These are phyloP conservation scores for Ecliptopera silaceata DNA, from an alignment of 2,888 invertebrate species.

Conservation along the genomic window DNA sequence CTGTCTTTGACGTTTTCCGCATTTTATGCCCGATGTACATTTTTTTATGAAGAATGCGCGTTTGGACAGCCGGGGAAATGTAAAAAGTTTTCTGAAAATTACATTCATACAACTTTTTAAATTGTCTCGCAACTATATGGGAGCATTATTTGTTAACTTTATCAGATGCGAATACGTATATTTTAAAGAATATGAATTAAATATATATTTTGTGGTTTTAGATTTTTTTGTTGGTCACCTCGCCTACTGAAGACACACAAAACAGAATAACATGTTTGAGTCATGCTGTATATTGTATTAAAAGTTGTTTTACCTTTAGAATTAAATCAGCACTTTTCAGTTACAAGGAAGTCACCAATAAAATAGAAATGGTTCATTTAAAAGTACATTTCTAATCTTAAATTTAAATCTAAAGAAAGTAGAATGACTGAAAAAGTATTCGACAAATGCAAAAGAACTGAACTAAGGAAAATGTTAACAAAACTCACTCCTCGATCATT, in stretches of 20 bases:
- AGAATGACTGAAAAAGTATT: not conserved
- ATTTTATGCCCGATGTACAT: conserved; percentile 34
- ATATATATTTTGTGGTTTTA: no score
- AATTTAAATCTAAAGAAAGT: not conserved
- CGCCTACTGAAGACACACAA: no score
- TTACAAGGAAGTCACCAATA: no score
- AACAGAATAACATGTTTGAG: no score
- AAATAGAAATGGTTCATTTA: no score
- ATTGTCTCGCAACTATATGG: not conserved
- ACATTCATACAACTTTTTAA: not conserved
- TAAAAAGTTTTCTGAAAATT: not conserved
- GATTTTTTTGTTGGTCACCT: no score
- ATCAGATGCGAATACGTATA: no score
- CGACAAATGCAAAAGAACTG: not conserved
- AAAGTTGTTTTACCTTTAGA: no score
- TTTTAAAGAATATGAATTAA: no score
- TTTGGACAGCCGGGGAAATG: not conserved
- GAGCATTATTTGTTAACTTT: no score
- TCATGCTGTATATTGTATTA: no score
- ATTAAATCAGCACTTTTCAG: no score
- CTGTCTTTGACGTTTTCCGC: conserved; percentile 55
- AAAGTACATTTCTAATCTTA: not conserved
- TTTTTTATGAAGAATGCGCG: conserved; percentile 18
- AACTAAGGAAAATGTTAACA: conserved; percentile 11
- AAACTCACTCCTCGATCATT: conserved; percentile 6